Evolutionary conservation across 2,113 vertebrate genomes (phyloP).

Genomic region (Microcebus ravelobensis): DNA sequence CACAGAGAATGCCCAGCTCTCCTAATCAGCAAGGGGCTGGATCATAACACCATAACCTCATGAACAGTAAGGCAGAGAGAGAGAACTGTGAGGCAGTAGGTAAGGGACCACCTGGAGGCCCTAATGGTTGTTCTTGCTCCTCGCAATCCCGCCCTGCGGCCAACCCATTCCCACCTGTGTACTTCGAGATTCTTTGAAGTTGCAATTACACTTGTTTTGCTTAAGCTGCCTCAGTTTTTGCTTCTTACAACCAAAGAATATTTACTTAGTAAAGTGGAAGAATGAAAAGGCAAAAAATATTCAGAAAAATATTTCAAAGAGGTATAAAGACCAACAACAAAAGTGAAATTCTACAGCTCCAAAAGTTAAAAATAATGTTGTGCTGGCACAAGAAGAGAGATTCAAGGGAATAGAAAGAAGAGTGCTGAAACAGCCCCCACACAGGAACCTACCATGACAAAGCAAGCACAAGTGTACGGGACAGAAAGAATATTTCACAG

Average conservation of each 20-base stretch:
- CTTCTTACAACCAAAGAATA: not conserved
- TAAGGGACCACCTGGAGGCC: not conserved
- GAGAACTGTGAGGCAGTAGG: not conserved
- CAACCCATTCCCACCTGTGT: not conserved
- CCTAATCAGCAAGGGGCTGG: not conserved
- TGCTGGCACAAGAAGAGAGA: too few species aligned
- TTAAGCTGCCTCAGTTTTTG: not conserved
- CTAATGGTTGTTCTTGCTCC: not conserved
- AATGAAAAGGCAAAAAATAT: not conserved
- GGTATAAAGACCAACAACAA: not conserved
- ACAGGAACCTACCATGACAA: accelerated
- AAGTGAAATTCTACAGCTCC: not conserved
- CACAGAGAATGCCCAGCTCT: not conserved
- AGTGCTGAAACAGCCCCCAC: not conserved
- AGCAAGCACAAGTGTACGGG: not conserved
- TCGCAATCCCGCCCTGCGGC: not conserved
- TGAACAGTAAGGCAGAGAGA: not conserved
- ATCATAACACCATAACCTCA: not conserved
- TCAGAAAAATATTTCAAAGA: not conserved
- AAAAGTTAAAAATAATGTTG: not conserved
- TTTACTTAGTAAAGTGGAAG: not conserved
- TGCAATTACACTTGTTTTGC: not conserved
- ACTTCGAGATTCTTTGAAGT: not conserved
- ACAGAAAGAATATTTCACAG: not conserved
- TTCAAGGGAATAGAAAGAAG: accelerated